phyloP scores from a whole-genome alignment of 2,113 vertebrate species.

The Turnix velox region DNA sequence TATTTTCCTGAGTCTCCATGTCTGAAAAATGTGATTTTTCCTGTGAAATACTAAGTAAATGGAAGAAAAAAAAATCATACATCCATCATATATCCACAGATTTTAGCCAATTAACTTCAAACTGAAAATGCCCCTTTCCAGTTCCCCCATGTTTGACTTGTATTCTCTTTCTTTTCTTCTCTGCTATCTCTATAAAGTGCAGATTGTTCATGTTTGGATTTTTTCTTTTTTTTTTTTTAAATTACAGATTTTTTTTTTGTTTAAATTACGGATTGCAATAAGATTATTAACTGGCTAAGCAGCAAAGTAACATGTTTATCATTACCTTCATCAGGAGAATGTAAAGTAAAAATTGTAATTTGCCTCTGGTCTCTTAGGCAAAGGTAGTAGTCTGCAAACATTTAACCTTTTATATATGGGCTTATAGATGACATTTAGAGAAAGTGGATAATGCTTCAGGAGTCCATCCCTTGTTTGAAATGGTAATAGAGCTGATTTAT shows the following conservation, averaged over 20 bases:
- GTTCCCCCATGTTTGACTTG: neutral
- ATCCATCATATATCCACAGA: neutral
- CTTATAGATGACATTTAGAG: constrained; percentile 66
- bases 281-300: constrained; percentile 67
- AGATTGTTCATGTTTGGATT: constrained; percentile 8
- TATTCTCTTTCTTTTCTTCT: constrained; percentile 11
- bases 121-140: neutral
- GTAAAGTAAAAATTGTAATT: constrained; percentile 80
- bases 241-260: constrained; percentile 46
- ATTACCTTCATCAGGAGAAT: constrained; percentile 81
- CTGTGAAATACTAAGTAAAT: neutral
- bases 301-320: constrained; percentile 77
- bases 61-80: neutral
- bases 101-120: constrained; percentile 1
- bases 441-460: constrained; percentile 45
- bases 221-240: neutral
- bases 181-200: constrained; percentile 1
- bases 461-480: constrained; percentile 44
- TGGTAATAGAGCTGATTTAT: constrained; percentile 34
- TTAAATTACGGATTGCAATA: constrained; percentile 73
- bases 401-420: constrained; percentile 71
- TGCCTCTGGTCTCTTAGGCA: constrained; percentile 74
- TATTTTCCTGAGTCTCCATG: neutral
- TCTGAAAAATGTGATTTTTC: constrained; percentile 4
- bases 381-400: constrained; percentile 68